phyloP scores from a whole-genome alignment of 2,113 vertebrate genomes.

The Otis tarda region DNA sequence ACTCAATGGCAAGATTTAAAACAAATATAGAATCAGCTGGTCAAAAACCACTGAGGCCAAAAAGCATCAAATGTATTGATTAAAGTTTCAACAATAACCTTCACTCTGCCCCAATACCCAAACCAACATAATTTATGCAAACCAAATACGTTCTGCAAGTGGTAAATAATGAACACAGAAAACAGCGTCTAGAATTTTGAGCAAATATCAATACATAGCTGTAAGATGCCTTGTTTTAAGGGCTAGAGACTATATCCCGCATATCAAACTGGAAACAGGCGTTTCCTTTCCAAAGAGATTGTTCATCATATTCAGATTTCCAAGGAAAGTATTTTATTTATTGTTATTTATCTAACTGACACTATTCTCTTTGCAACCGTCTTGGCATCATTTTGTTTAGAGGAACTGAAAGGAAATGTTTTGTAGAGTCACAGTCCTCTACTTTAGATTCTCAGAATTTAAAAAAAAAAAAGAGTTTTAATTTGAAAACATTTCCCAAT shows the following conservation, averaged over 20 bases:
- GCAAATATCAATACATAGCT: neutral
- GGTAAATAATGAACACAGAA: constrained; percentile 21
- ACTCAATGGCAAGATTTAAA: constrained; percentile 40
- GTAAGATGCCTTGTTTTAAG: neutral
- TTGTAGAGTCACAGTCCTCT: neutral
- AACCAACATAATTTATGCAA: constrained; percentile 8
- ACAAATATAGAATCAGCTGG: neutral
- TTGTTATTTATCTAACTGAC: neutral
- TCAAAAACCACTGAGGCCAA: neutral
- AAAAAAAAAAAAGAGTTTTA: neutral
- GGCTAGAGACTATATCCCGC: neutral
- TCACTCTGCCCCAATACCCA: constrained; percentile 3
- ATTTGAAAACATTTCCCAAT: neutral
- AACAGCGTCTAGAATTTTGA: neutral
- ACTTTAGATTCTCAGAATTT: neutral
- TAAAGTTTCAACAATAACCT: constrained; percentile 33
- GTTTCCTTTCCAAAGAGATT: neutral
- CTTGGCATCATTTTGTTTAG: neutral
- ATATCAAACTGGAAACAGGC: neutral
- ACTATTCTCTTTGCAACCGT: neutral
- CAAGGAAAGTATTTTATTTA: neutral
- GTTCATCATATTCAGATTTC: neutral
- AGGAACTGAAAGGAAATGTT: neutral
- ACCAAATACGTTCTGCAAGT: neutral
- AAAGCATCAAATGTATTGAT: constrained; percentile 31